Evolutionary conservation across 1,140 invertebrate species (phyloP).

Genomic region (Pseudobourletiella spinata): DNA sequence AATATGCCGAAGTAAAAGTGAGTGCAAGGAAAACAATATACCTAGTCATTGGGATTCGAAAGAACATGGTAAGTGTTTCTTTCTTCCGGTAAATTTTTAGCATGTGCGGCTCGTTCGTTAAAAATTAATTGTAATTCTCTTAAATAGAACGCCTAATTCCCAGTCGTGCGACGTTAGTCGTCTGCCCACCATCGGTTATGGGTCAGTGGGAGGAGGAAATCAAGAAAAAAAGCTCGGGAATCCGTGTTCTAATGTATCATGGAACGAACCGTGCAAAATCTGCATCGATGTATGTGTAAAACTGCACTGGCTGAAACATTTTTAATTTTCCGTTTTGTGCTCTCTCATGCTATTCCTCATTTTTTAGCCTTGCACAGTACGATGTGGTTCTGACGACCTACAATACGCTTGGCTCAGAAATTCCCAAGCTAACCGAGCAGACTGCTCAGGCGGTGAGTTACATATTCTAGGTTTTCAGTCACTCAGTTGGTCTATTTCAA

Average conservation of each 20-base stretch:
- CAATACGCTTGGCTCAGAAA: conserved; percentile 44
- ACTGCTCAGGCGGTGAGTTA: conserved; percentile 1
- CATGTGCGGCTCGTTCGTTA: too few relatives aligned
- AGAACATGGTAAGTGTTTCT: conserved; percentile 38
- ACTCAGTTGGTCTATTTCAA: too few relatives aligned
- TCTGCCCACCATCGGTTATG: conserved; percentile 76
- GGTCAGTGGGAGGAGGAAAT: conserved; percentile 83
- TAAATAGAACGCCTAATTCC: conserved; percentile 18
- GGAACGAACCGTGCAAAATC: conserved; percentile 61
- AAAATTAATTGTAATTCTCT: too few relatives aligned
- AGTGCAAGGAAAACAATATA: conserved; percentile 35
- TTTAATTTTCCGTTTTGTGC: conserved; percentile 11
- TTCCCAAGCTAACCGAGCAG: conserved; percentile 34
- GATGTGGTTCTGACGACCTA: conserved; percentile 51
- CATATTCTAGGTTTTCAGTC: too few relatives aligned
- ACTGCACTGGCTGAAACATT: background rate
- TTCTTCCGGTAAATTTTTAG: too few relatives aligned
- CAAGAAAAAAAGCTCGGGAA: conserved; percentile 49
- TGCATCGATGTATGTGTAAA: conserved; percentile 48
- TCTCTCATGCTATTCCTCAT: conserved; percentile 3
- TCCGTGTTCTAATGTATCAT: conserved; percentile 67
- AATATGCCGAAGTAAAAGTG: conserved; percentile 40
- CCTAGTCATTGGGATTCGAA: too few relatives aligned
- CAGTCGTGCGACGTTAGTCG: conserved; percentile 65
- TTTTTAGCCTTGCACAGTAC: conserved; percentile 42